Base-by-base conservation (phyloP, 2,113 vertebrate species). In the Scomber colias region DNA sequence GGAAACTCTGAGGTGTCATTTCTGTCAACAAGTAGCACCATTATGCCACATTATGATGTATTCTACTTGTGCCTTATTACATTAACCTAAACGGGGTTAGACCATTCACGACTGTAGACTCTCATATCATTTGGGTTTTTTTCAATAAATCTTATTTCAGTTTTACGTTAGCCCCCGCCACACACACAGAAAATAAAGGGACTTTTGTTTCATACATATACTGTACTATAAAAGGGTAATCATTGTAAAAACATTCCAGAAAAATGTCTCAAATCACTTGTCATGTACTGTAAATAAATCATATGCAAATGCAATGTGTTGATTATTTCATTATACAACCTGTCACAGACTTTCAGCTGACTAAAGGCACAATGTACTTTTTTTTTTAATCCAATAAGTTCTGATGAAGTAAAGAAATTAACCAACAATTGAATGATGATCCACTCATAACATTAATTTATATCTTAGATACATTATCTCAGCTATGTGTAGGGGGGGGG, bases 61-160 rank as follows among this genome's bases (percentile, higher is more conserved):
- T 60, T 59, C 67, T 65, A 75, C 77, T 82, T 79, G 75, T 89
- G 87, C 90, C 89, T 92, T 91, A 87, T 75, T 54, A 11, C 17
- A 68, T 30, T 14, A 57, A 0, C 31, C 50, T 48, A 49, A 82
- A 79, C 3, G 5, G 13, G 27, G 54, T 50, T n/a, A 13, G 10
- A 67, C 64, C 35, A 15, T 82, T 71, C 12, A 69, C 46, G 21
- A 51, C 13, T 50, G 11, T n/a, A 11, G 51, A 64, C 5, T 70
- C 0, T 40, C 35, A 40, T 40, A 40, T 40, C 8, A 50, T 49
- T 77, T 3, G 66, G 44, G 62, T 45, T 44, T 65, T 45, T 8
- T 16, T 3, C 0, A 54, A 10, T 17, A 0, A 4, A 54, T 60
- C 9, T 70, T 17, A 17, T 56, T 71, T 75, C 2, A 63, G 31